Evolutionary conservation across 1,140 invertebrate genomes (phyloP).

Genomic region (Monomorium pharaonis): DNA sequence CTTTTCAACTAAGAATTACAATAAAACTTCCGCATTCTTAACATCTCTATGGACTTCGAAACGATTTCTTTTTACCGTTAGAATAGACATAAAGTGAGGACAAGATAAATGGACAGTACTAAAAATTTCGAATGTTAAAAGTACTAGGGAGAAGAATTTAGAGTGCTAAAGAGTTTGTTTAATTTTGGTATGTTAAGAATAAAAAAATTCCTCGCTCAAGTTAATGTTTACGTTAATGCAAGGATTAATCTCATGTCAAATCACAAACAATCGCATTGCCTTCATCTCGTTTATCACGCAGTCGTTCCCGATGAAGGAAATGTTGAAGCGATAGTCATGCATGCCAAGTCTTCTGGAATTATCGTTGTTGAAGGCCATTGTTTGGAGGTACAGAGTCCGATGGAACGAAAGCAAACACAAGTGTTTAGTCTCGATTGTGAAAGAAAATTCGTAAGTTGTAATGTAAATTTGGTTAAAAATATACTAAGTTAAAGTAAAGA

Average conservation of each 20-base stretch:
- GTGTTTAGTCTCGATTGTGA: background rate
- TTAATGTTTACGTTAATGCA: conserved; percentile 5
- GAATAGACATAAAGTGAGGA: conserved; percentile 15
- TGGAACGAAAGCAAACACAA: background rate
- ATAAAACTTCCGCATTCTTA: background rate
- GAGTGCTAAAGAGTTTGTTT: conserved; percentile 23
- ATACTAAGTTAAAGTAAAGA: background rate
- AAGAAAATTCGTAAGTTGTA: background rate
- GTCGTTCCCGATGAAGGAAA: background rate
- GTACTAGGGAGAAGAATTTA: background rate
- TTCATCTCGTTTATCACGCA: background rate
- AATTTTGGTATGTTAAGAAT: background rate
- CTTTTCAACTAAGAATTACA: conserved; percentile 26
- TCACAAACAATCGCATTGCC: background rate
- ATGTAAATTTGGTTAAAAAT: background rate
- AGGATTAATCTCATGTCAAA: conserved; percentile 24
- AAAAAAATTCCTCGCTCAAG: background rate
- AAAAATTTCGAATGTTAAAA: background rate
- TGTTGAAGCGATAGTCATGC: background rate
- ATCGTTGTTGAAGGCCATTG: background rate
- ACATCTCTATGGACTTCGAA: background rate
- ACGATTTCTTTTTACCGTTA: background rate
- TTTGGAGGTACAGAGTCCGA: background rate
- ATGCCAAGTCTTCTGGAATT: background rate
- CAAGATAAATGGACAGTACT: background rate